Evolutionary conservation across 2,797 vertebrate species (phyloP), one percentile per base, ranked within the genome.

Genomic region (Scleropages formosus): DNA sequence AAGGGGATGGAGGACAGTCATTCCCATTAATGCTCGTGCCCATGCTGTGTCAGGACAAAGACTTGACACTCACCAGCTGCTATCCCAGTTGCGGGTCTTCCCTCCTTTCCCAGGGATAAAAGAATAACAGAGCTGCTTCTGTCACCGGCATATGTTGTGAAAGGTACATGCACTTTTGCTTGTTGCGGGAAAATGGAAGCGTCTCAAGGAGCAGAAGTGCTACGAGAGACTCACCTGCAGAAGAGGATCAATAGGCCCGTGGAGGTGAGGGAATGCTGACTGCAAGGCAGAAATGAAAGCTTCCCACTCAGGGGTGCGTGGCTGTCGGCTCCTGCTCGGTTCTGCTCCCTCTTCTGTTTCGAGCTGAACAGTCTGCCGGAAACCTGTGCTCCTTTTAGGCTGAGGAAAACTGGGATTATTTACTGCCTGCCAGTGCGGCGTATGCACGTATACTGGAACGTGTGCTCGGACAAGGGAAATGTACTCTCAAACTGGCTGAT

Each of bases 281-380:
- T 71, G 75, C 22, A 66, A 62, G 67, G 65, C 26, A 66, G 66
- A 62, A 62, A 75, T 67, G 39, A 75, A 75, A 24, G 74, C 51
- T 8, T 60, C 49, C 65, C 44, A 68, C 39, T 69, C n/a, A 65
- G 1, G 58, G 31, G 66, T 8, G 13, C 11, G 47, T 9, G 66
- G 39, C 74, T 69, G 44, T 56, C 27, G 47, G 31, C 8, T 59
- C 26, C 22, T 74, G 26, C 59, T 44, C 20, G 58, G 4, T 11
- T 63, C 20, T 7, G 59, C 59, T 39, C 18, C 67, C 3, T 74
- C 18, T 61, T 31, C 47, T 8, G 6, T 27, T 70, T 39, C 59
- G 47, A 18, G 59, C 8, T 13, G 8, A 12, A 15, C 22, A 7
- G n/a, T 62, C 58, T 73, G 47, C 26, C 22, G 12, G 44, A 61